Percentiles rank a stretch among this genome's conserved stretches.
Conservation (phyloP, 2,888 invertebrate genomes). For the Drosophila percnosoma region DNA sequence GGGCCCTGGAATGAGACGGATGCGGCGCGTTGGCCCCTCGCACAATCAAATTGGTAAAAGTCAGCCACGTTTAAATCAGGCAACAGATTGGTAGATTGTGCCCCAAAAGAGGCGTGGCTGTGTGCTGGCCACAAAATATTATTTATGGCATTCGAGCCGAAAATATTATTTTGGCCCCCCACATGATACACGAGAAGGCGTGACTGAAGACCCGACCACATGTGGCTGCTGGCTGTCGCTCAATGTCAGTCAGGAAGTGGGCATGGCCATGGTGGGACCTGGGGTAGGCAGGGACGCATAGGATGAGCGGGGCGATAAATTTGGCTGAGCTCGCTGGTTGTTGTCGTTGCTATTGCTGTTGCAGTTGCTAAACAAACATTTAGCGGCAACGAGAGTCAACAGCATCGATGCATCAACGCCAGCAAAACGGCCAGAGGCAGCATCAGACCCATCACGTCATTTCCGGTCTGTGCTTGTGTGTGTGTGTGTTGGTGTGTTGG, state of each 20-base stretch:
- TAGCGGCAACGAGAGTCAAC: conserved; percentile 74
- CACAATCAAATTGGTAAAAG: conserved; percentile 18
- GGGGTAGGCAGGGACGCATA: background rate
- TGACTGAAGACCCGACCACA: conserved; percentile 57
- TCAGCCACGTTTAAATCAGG: conserved; percentile 44
- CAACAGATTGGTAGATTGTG: conserved; percentile 52
- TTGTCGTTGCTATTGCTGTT: conserved; percentile 47
- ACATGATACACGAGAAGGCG: conserved; percentile 65
- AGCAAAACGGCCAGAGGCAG: conserved; percentile 30
- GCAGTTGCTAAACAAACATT: conserved; percentile 80
- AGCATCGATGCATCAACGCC: conserved; percentile 78
- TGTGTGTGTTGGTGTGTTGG: conserved; percentile 16
- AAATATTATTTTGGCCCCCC: conserved; percentile 62
- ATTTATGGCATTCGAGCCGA: conserved; percentile 69
- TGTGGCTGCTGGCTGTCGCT: conserved; percentile 68
- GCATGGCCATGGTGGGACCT: background rate
- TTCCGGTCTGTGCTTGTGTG: conserved; percentile 48
- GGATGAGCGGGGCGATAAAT: conserved; percentile 35
- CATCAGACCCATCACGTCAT: conserved; percentile 63
- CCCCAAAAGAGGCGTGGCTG: conserved; percentile 39
- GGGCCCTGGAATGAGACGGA: background rate
- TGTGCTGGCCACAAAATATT: conserved; percentile 66
- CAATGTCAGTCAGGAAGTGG: conserved; percentile 51
- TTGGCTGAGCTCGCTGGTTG: conserved; percentile 19
- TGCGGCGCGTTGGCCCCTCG: background rate